These are phyloP conservation scores for Pterostichus madidus DNA, from an alignment of 2,888 invertebrate species.

Conservation along the genomic window DNA sequence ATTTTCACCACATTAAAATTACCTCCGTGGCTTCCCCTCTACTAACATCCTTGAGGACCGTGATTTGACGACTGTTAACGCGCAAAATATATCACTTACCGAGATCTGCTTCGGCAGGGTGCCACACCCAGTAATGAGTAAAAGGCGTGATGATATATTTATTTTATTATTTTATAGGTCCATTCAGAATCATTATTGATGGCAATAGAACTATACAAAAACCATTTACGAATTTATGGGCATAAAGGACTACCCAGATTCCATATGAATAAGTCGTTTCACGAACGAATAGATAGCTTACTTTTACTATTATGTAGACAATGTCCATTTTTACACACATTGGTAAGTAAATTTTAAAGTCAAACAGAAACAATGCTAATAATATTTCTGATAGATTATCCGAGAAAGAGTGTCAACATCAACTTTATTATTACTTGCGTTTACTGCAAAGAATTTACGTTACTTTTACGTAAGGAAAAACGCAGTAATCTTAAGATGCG, in stretches of 20 bases:
- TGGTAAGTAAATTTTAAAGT: conserved; percentile 78
- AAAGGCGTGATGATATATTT: no score
- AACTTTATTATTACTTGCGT: conserved; percentile 85
- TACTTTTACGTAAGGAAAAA: conserved; percentile 84
- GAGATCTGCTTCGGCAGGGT: no score
- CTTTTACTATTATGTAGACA: conserved; percentile 83
- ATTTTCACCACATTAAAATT: no score
- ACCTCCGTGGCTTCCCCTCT: no score
- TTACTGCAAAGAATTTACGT: conserved; percentile 82
- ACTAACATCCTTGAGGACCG: no score
- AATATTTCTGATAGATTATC: conserved; percentile 79
- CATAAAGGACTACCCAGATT: conserved; percentile 85
- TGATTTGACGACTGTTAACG: no score
- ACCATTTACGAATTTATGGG: conserved; percentile 83
- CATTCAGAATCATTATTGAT: conserved; percentile 79
- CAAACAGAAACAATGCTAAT: conserved; percentile 2
- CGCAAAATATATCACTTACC: no score
- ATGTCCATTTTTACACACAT: conserved; percentile 83
- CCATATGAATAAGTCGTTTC: conserved; percentile 83
- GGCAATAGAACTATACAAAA: conserved; percentile 82
- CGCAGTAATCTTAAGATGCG: conserved; percentile 84
- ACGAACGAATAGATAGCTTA: conserved; percentile 84
- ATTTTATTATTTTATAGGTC: conserved; percentile 74
- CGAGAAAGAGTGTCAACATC: conserved; percentile 89
- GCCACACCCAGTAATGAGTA: no score